Base-by-base conservation (phyloP, 2,113 vertebrate species). In the Meleagris gallopavo region DNA sequence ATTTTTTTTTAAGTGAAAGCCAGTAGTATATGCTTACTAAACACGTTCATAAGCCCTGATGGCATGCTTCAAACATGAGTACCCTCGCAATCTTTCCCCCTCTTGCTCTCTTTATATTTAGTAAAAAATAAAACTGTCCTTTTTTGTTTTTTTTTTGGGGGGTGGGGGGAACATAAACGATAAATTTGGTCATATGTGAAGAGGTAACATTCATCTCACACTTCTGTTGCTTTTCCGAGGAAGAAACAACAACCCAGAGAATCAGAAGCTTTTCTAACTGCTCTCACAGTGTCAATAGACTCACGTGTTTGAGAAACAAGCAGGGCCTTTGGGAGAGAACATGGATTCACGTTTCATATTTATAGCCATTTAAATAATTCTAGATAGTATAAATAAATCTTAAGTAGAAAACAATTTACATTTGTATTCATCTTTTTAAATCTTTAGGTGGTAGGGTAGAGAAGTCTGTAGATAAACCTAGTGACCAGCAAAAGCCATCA, bases 1-100 rank as follows among this genome's bases (percentile, higher is more conserved):
- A 97, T 98, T 94, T 77, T 97, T 92, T 92, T 86, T 84, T 86
- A 97, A 96, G 95, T 94, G 93, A 93, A 95, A 97, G 74, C 94
- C 96, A 97, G 96, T 97, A 97, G 88, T 69, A 74, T 77, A 69
- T 96, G 60, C 54, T 96, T 94, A 83, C 77, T n/a, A 93, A 96
- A 94, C 75, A 60, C 71, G 90, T 75, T 95, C 54, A 67, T 78
- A 95, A 77, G 61, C 73, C 27, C 34, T 92, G 89, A 88, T 91
- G 77, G 52, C 27, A n/a, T 64, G 55, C 91, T 96, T 96, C 65
- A 95, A 93, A 75, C 61, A 57, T 12, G 12, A 16, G 12, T 83
- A 32, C 73, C 85, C 57, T 67, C 69, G 45, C n/a, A 91, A 50
- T 83, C 34, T 64, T 92, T 24, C 3, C 15, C 46, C 27, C 1